Evolutionary conservation across 2,888 invertebrate species (phyloP).

Genomic region (Silvanus unidentatus): DNA sequence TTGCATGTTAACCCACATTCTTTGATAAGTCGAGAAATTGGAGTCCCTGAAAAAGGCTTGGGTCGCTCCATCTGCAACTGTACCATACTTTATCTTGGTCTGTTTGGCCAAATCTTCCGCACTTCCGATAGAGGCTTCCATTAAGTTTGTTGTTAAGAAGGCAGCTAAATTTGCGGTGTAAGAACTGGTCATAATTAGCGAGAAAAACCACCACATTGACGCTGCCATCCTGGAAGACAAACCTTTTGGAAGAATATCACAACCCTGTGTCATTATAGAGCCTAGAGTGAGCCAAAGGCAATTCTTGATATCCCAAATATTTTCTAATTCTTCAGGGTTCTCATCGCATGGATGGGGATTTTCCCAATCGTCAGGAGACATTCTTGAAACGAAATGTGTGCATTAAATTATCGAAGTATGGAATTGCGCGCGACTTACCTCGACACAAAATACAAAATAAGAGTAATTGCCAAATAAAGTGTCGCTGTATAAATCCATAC

Average conservation of each 20-base stretch:
- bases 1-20: constrained; percentile 59
- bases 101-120: constrained; percentile 90
- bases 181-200: constrained; percentile 82
- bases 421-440: no score
- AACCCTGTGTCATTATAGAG: constrained; percentile 90
- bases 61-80: constrained; percentile 81
- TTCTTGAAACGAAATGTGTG: constrained; percentile 48
- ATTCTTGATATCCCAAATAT: constrained; percentile 81
- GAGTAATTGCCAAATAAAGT: constrained; percentile 75
- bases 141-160: constrained; percentile 81
- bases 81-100: constrained; percentile 92
- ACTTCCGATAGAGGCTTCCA: constrained; percentile 81
- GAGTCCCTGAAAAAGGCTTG: constrained; percentile 78
- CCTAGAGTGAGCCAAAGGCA: constrained; percentile 92
- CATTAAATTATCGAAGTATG: not conserved
- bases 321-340: constrained; percentile 82
- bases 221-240: constrained; percentile 82
- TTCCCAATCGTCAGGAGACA: constrained; percentile 88
- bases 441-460: constrained; percentile 75
- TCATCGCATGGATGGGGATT: constrained; percentile 89
- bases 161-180: constrained; percentile 94
- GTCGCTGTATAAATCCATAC: constrained; percentile 88
- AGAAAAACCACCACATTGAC: constrained; percentile 90
- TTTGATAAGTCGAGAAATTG: constrained; percentile 31
- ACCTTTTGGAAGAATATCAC: constrained; percentile 85